Percentiles rank a stretch among this genome's conserved stretches.
Conservation (phyloP, 2,113 vertebrate genomes). For the Mixornis gularis region DNA sequence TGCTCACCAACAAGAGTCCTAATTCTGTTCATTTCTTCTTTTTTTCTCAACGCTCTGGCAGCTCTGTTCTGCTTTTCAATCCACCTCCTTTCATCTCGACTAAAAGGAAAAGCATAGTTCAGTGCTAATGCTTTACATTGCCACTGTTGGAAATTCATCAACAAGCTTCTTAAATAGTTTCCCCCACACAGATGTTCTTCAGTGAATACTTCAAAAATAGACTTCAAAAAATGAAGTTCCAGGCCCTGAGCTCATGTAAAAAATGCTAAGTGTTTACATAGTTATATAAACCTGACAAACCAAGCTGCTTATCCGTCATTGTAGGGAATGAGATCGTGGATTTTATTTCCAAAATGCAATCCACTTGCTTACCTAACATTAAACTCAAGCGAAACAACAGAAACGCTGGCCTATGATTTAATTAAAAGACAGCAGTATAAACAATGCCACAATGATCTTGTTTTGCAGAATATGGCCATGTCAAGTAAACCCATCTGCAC, state of each 20-base stretch:
- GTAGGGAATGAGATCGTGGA: neutral
- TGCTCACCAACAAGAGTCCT: constrained; percentile 85
- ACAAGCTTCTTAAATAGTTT: neutral
- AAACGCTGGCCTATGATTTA: neutral
- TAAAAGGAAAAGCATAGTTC: constrained; percentile 45
- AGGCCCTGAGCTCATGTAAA: neutral
- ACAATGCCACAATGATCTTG: neutral
- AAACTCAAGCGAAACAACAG: neutral
- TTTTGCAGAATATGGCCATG: neutral
- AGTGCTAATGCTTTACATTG: neutral
- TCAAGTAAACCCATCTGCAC: neutral
- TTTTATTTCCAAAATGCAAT: neutral
- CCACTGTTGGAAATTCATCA: neutral
- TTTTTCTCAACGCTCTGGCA: constrained; percentile 90
- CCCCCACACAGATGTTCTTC: neutral
- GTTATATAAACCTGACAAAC: neutral
- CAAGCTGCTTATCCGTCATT: neutral
- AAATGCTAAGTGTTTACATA: neutral
- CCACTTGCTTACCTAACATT: neutral
- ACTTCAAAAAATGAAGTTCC: neutral
- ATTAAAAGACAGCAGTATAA: neutral
- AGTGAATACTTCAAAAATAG: neutral
- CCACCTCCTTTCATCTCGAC: constrained; percentile 96
- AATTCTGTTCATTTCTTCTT: constrained; percentile 98
- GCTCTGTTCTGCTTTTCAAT: constrained; percentile 98